Evolutionary conservation across 2,113 vertebrate species (phyloP).

Genomic region (Apteryx mantelli): DNA sequence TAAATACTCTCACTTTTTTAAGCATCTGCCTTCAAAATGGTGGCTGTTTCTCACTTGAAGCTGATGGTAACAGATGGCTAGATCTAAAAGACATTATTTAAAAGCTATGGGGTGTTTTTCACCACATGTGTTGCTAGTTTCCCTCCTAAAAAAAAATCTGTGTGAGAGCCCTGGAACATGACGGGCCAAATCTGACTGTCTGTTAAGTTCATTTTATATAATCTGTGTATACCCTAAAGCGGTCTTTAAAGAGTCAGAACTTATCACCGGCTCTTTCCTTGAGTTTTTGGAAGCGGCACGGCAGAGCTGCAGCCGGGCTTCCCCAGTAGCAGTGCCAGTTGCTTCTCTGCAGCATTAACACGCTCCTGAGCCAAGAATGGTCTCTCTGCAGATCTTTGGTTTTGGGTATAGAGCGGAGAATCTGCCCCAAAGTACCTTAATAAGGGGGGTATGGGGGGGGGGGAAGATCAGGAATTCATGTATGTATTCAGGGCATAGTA

Average conservation of each 20-base stretch:
- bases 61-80: conserved; percentile 53
- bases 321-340: not conserved
- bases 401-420: not conserved
- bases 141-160: conserved; percentile 29
- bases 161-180: conserved; percentile 25
- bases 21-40: conserved; percentile 18
- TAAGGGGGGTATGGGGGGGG: not conserved
- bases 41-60: conserved; percentile 54
- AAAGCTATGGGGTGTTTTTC: conserved; percentile 52
- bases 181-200: conserved; percentile 43
- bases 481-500: not conserved
- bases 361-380: not conserved
- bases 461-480: not conserved
- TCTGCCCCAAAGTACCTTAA: not conserved
- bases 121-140: conserved; percentile 54
- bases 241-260: not conserved
- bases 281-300: not conserved
- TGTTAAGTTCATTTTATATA: conserved; percentile 43
- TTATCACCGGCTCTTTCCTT: fast-evolving
- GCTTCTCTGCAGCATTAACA: not conserved
- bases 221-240: not conserved
- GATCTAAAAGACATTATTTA: conserved; percentile 41
- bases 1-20: not conserved
- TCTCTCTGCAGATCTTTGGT: not conserved
- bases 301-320: not conserved